These are phyloP conservation scores for Ceyx cyanopectus DNA, from an alignment of 2,113 vertebrate species.

Conservation along the genomic window DNA sequence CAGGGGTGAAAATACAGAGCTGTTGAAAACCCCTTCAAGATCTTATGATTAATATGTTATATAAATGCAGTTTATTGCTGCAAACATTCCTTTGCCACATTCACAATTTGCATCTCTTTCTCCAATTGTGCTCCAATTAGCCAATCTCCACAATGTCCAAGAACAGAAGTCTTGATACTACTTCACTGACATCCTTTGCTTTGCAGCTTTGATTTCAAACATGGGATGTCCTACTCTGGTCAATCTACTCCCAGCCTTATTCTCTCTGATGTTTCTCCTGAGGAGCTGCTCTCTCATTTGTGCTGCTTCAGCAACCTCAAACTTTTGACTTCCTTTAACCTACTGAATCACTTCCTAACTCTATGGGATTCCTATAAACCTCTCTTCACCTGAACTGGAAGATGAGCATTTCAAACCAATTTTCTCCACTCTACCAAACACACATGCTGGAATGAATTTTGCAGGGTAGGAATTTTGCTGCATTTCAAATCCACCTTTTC, in stretches of 20 bases:
- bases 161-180: not conserved
- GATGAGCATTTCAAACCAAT: not conserved
- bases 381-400: not conserved
- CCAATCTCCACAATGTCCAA: too few species aligned
- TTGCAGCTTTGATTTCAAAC: not conserved
- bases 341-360: constrained; percentile 1
- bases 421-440: not conserved
- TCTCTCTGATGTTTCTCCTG: not conserved
- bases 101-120: not conserved
- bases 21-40: not conserved
- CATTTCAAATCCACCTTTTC: not conserved
- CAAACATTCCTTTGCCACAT: not conserved
- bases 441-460: not conserved
- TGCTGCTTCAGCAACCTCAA: not conserved
- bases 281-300: not conserved
- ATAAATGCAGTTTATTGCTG: not conserved
- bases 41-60: not conserved
- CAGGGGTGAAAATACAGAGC: not conserved
- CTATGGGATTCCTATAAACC: not conserved
- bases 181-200: not conserved
- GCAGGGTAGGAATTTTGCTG: not conserved
- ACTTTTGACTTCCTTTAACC: not conserved
- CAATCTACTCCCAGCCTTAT: not conserved
- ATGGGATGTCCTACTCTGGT: not conserved
- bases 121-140: not conserved